These are phyloP conservation scores for Tringa solitaria DNA, from an alignment of 2,113 vertebrate species.

Conservation along the genomic window DNA sequence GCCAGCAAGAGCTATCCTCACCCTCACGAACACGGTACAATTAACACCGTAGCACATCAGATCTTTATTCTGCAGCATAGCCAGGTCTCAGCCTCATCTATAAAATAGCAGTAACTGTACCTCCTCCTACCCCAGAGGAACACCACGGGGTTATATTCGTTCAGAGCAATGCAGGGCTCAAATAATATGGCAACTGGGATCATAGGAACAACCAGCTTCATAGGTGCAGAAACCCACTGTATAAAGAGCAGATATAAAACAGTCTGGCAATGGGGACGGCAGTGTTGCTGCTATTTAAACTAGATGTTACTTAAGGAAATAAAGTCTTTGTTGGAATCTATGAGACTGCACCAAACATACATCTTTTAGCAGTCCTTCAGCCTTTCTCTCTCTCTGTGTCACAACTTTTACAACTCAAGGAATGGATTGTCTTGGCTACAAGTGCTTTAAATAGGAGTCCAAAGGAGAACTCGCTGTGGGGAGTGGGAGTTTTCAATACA, in stretches of 20 bases:
- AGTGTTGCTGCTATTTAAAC: neutral
- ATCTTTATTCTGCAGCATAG: neutral
- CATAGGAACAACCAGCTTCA: neutral
- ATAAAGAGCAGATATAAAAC: neutral
- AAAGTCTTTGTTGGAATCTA: neutral
- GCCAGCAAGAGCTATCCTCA: neutral
- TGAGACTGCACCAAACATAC: accelerated
- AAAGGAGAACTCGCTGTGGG: neutral
- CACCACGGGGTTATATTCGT: accelerated
- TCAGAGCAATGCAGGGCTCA: neutral
- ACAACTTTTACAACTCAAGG: neutral
- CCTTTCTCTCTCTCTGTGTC: neutral
- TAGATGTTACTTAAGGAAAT: neutral
- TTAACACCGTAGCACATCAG: neutral
- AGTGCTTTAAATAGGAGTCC: neutral
- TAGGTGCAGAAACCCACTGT: accelerated
- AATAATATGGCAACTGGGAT: neutral
- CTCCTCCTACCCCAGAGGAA: neutral
- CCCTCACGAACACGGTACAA: accelerated
- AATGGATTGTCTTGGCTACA: neutral
- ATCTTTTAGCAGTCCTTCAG: neutral
- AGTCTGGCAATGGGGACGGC: neutral
- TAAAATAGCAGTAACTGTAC: neutral
- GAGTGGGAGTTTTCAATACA: neutral
- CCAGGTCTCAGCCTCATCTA: neutral